A percentile compares a stretch with the other conserved stretches of the same genome.
Conservation (phyloP, 2,797 vertebrate species). For the Lemur catta region DNA sequence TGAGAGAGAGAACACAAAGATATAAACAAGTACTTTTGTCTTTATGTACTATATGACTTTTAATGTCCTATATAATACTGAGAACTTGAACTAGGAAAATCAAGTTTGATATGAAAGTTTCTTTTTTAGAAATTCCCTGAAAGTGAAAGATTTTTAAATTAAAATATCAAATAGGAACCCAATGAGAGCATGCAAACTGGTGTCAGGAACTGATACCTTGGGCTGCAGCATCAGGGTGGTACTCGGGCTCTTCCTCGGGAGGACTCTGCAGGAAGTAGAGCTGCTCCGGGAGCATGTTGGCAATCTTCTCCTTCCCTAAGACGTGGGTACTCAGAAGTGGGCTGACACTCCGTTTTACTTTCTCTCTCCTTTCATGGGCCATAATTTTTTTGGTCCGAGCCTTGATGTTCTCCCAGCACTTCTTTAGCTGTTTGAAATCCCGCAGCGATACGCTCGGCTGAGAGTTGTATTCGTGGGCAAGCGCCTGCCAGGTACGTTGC, state of each 20-base stretch:
- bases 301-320: constrained; percentile 87
- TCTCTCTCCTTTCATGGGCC: constrained; percentile 88
- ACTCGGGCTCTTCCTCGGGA: constrained; percentile 85
- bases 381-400: constrained; percentile 90
- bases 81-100: not conserved
- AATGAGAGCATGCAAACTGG: not conserved
- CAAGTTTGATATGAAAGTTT: not conserved
- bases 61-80: not conserved
- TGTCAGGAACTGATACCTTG: constrained; percentile 80
- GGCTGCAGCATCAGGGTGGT: constrained; percentile 83
- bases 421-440: constrained; percentile 89
- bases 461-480: constrained; percentile 88
- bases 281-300: constrained; percentile 87
- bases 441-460: constrained; percentile 86
- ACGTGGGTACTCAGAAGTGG: constrained; percentile 85
- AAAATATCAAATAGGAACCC: not conserved
- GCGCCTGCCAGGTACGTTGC: constrained; percentile 87
- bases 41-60: not conserved
- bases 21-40: not conserved
- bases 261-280: constrained; percentile 88
- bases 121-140: not conserved
- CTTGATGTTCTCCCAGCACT: constrained; percentile 91
- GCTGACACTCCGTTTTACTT: constrained; percentile 86
- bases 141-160: not conserved
- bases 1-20: not conserved